Conservation (phyloP, 2,888 invertebrate genomes). For the Eulithis prunata region DNA sequence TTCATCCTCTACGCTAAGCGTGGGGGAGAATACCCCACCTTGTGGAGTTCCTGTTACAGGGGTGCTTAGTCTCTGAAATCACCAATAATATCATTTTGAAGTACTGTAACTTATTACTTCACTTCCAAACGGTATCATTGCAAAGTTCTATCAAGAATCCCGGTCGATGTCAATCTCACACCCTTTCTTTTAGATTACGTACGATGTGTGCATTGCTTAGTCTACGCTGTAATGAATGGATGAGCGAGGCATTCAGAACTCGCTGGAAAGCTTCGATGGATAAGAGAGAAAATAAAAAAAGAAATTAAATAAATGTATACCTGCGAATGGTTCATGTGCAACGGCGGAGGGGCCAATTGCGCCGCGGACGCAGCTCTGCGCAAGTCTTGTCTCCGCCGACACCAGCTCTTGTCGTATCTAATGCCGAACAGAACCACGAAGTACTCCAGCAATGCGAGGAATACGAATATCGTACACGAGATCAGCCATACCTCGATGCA, state of each 20-base stretch:
- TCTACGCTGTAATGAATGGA: conserved; percentile 12
- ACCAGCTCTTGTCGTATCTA: conserved; percentile 87
- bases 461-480: conserved; percentile 87
- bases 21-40: conserved; percentile 75
- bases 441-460: conserved; percentile 86
- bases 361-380: conserved; percentile 74
- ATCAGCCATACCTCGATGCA: conserved; percentile 88
- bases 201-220: conserved; percentile 23
- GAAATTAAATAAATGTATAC: conserved; percentile 44
- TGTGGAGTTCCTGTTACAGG: conserved; percentile 77
- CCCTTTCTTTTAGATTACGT: not conserved
- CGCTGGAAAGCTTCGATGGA: conserved; percentile 13
- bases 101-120: conserved; percentile 1
- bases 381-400: conserved; percentile 73
- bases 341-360: conserved; percentile 72
- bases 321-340: conserved; percentile 79
- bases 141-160: not conserved
- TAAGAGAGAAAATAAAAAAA: conserved; percentile 27
- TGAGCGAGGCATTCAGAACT: conserved; percentile 7
- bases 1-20: conserved; percentile 76
- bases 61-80: conserved; percentile 73
- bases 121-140: not conserved
- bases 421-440: conserved; percentile 87
- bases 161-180: not conserved
- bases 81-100: conserved; percentile 40